These are phyloP conservation scores for Spermophilus dauricus DNA, from an alignment of 2,113 vertebrate species.

Conservation along the genomic window DNA sequence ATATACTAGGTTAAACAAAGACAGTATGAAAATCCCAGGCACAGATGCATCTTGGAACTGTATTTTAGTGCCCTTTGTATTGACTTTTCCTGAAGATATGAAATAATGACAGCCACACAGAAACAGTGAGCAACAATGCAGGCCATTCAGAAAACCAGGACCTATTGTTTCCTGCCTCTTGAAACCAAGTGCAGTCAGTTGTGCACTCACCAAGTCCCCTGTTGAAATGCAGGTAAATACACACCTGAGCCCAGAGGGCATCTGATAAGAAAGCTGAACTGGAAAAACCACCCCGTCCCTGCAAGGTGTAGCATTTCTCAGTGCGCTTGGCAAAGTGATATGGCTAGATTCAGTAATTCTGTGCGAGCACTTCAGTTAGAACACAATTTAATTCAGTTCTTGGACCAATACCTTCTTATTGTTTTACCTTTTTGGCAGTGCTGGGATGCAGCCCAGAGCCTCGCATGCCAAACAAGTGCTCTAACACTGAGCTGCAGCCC, in stretches of 20 bases:
- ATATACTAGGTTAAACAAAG: not conserved
- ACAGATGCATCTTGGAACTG: not conserved
- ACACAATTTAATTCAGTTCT: not conserved
- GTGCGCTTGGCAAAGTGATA: not conserved
- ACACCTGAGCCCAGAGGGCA: not conserved
- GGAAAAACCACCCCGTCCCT: not conserved
- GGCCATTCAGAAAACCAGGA: not conserved
- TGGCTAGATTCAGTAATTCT: not conserved
- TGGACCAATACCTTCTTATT: not conserved
- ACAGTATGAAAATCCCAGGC: not conserved
- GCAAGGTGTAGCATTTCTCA: not conserved
- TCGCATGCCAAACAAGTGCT: not conserved
- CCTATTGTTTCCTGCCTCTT: not conserved
- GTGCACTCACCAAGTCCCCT: not conserved
- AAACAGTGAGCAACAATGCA: not conserved
- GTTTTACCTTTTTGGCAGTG: not conserved
- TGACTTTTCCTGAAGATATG: not conserved
- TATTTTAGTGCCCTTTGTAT: not conserved
- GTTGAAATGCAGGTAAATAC: not conserved
- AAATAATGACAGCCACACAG: not conserved
- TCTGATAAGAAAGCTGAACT: slow-evolving; percentile 20
- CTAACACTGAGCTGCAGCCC: not conserved
- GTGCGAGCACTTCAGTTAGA: not conserved
- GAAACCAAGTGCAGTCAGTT: not conserved
- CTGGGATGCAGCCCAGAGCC: not conserved